phyloP scores from a whole-genome alignment of 2,888 invertebrate genomes.

The Rapana venosa region DNA sequence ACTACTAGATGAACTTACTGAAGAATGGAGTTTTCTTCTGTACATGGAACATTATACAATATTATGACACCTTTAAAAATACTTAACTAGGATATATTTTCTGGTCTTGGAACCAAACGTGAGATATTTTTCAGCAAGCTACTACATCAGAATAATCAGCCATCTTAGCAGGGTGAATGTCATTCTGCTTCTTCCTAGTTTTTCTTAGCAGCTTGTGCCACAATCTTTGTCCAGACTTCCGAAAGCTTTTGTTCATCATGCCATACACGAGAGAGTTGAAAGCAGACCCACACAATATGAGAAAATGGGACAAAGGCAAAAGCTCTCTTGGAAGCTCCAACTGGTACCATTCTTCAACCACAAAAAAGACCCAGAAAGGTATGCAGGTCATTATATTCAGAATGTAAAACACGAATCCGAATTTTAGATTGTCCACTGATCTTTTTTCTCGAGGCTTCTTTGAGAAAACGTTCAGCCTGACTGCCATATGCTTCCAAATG shows the following conservation, averaged over 20 bases:
- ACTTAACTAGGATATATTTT: too few relatives aligned
- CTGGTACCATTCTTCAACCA: neutral
- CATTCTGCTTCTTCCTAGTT: too few relatives aligned
- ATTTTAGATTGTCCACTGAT: neutral
- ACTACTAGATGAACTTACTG: too few relatives aligned
- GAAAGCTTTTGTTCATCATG: conserved; percentile 9
- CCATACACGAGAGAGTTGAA: neutral
- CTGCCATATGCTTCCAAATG: neutral
- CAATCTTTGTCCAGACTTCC: neutral
- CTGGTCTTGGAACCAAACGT: too few relatives aligned
- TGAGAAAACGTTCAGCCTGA: neutral
- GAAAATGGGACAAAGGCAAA: neutral
- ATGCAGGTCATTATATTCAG: neutral
- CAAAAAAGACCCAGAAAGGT: neutral
- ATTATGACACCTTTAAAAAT: too few relatives aligned
- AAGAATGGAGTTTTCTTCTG: too few relatives aligned
- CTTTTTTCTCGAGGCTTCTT: neutral
- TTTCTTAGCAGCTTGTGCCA: neutral
- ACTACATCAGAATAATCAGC: too few relatives aligned
- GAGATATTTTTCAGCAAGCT: too few relatives aligned
- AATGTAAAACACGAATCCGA: neutral
- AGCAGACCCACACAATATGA: neutral
- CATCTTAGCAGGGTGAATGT: too few relatives aligned
- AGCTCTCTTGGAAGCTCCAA: neutral
- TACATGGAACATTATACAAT: too few relatives aligned